Base-by-base conservation (phyloP, 2,113 vertebrate species). In the Nothobranchius kuhntae region DNA sequence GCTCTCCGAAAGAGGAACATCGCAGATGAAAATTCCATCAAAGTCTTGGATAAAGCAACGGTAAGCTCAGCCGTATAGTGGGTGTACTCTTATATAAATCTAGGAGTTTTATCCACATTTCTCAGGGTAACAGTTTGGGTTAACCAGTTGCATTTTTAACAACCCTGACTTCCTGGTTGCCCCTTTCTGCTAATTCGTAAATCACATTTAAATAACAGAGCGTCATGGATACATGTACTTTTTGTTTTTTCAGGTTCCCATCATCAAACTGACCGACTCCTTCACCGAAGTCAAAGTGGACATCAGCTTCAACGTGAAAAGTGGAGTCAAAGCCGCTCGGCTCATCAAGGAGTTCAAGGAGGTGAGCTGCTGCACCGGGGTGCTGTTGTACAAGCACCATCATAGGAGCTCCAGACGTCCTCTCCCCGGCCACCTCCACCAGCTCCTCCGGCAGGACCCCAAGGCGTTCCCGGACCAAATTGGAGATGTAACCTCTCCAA, bases 231-330 rank as follows among this genome's bases (percentile, higher is more conserved):
- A 30, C 30, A 3, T 30, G 30, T 36, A 21, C 21, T 8, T 13
- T 11, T 4, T 44, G 6, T 77, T 87, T 75, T 38, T 17, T 30
- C 81, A 99, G 98, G 98, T 99, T 71, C 97, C 98, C 73, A 99
- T 99, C 84, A 99, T 99, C 85, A 99, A 99, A 86, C 92, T 99
- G 88, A 99, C 96, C 7, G 98, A 98, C 91, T 95, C 94, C 44
- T 94, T 94, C 89, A 98, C 98, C 13, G 98, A 99, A 85, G 98
- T 99, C 72, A 99, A 99, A 92, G 97, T 99, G 80, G 98, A 99
- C 92, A 99, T 99, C 93, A 99, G 98, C 93, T 99, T 99, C 94
- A 99, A 99, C 60, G 95, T 99, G 78, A 95, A 96, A 81, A 98
- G 95, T 0, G 98, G 97, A 0, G 95, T 99, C 58, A 96, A 98